Conservation (phyloP, 2,113 vertebrate species). For the Carassius gibelio region DNA sequence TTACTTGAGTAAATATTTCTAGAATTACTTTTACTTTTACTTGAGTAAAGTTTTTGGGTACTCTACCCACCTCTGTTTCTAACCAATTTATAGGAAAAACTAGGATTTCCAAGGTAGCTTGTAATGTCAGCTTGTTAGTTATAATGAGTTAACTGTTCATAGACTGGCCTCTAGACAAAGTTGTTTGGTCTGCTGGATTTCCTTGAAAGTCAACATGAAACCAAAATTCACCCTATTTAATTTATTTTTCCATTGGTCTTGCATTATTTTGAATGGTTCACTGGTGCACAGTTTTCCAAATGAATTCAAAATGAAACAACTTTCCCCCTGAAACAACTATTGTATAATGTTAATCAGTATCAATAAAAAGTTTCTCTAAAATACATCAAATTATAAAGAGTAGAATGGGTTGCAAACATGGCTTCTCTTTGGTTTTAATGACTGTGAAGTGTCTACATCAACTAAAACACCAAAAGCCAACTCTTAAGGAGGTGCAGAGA, state of each 20-base stretch:
- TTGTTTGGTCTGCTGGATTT: slow-evolving; percentile 14
- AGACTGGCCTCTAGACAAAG: slow-evolving; percentile 10
- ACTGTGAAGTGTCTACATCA: too few species aligned
- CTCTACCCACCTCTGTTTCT: too few species aligned
- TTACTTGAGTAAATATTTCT: too few species aligned
- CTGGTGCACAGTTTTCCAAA: background rate
- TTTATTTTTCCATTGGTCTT: background rate
- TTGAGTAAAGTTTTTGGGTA: too few species aligned
- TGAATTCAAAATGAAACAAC: background rate
- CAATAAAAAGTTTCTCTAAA: background rate
- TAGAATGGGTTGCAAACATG: too few species aligned
- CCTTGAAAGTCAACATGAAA: slow-evolving; percentile 2
- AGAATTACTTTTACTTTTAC: too few species aligned
- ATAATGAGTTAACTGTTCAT: slow-evolving; percentile 45
- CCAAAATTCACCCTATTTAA: background rate
- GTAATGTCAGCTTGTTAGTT: slow-evolving; percentile 11
- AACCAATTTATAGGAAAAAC: background rate
- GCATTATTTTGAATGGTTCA: background rate
- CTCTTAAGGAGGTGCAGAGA: background rate
- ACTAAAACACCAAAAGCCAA: too few species aligned
- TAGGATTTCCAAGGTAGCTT: slow-evolving; percentile 22
- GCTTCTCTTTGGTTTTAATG: too few species aligned
- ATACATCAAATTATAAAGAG: too few species aligned
- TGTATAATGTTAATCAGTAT: background rate
- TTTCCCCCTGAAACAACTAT: background rate